These are phyloP conservation scores for Stichodactyla helianthus DNA, from an alignment of 64 coral and sea anemone species.

Conservation along the genomic window DNA sequence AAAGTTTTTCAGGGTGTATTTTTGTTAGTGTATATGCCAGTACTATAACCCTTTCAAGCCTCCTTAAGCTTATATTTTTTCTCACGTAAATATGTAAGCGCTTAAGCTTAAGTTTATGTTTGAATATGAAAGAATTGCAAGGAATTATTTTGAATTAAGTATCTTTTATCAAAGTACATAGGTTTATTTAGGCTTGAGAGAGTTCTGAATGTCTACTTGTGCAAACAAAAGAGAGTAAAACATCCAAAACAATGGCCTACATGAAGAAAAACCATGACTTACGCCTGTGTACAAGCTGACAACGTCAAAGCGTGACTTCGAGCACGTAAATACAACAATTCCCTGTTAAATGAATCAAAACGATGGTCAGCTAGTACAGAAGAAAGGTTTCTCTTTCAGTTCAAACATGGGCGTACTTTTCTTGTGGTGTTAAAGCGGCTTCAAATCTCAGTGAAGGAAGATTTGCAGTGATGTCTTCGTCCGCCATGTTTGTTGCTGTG, in stretches of 20 bases:
- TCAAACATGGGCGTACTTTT: slow-evolving; percentile 51
- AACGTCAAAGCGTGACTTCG: slow-evolving; percentile 74
- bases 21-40: too few relatives aligned
- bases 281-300: slow-evolving; percentile 78
- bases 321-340: slow-evolving; percentile 74
- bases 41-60: too few relatives aligned
- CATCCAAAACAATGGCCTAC: not conserved
- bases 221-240: not conserved
- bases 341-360: slow-evolving; percentile 24
- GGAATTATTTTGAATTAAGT: too few relatives aligned
- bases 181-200: not conserved
- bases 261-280: slow-evolving; percentile 17
- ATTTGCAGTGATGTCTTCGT: slow-evolving; percentile 69
- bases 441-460: slow-evolving; percentile 87
- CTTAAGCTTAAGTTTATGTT: too few relatives aligned
- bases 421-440: slow-evolving; percentile 60
- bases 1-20: too few relatives aligned
- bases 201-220: not conserved
- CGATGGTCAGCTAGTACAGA: not conserved
- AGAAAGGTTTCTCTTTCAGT: not conserved
- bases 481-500: slow-evolving; percentile 82
- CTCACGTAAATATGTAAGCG: too few relatives aligned
- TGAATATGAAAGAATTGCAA: too few relatives aligned
- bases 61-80: too few relatives aligned
- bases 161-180: too few relatives aligned